Evolutionary conservation across 1,140 invertebrate genomes (phyloP), one percentile per base, ranked within the genome.

Genomic region (Heterodera carotae): DNA sequence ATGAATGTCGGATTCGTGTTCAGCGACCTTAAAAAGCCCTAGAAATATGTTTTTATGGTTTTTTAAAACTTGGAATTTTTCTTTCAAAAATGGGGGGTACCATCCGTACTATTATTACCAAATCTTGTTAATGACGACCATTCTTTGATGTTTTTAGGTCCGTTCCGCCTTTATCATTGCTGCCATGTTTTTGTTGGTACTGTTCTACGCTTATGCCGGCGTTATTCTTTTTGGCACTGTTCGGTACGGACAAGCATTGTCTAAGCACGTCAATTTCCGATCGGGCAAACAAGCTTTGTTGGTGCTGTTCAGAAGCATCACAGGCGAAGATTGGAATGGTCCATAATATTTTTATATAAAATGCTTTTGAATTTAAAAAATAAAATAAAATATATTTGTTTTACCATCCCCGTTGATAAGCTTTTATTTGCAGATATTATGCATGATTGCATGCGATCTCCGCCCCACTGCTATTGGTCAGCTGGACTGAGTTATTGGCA

Each of bases 281-380:
- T 96, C 95, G 22, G 95, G 96, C 0, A 93, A 95, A 18, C 95
- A 94, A 80, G 96, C 97, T 70, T 94, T 99, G 53, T 94, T 95
- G 10, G 95, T 99, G 92, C 89, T 99, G 73, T 99, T 99, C 90
- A 92, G 97, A 76, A 99, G 98, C 83, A 96, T 99, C 1, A 99
- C 97, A 0, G 97, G 97, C 36, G 97, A 99, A 91, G 97, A 99
- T 90, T 99, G 97, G 97, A 99, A 99, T 89, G 98, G 98, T 90
- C 98, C n/a, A n/a, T n/a, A n/a, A n/a, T n/a, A 25, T 8, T 18
- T 43, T 43, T 0, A 43, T 43, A 43, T 8, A 43, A 43, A 43
- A 43, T 43, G 39, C n/a, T n/a, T n/a, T n/a, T n/a, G n/a, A n/a
- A n/a, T n/a, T n/a, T n/a, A n/a, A n/a, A n/a, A n/a, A n/a, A n/a